Conservation (phyloP, 2,888 invertebrate species). For the Priocnemis perturbator region DNA sequence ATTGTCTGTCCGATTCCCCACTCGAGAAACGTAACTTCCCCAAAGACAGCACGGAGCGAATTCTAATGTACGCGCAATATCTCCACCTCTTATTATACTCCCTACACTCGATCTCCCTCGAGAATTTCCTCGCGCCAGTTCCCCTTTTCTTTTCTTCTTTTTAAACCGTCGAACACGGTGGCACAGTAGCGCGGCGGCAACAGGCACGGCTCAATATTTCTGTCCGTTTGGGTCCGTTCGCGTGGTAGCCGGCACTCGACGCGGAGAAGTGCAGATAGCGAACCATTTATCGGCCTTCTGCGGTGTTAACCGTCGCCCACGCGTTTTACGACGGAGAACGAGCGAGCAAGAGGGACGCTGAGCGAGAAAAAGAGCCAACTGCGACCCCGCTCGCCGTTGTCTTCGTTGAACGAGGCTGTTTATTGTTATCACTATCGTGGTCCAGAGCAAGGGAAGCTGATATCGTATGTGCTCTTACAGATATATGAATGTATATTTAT, state of each 20-base stretch:
- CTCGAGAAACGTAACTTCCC: too few species aligned
- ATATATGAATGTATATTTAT: too few species aligned
- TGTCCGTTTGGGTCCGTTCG: constrained; percentile 29
- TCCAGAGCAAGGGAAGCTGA: constrained; percentile 65
- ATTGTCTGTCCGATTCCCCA: too few species aligned
- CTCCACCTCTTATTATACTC: too few species aligned
- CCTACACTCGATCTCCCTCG: too few species aligned
- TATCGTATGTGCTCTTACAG: constrained; percentile 33
- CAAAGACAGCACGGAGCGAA: too few species aligned
- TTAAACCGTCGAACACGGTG: constrained; percentile 12
- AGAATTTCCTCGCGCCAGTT: too few species aligned
- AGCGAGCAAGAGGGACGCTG: not conserved
- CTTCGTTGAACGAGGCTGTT: constrained; percentile 51
- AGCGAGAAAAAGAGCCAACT: not conserved
- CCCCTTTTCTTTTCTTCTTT: not conserved
- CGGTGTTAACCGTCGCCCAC: constrained; percentile 71
- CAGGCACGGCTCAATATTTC: constrained; percentile 40
- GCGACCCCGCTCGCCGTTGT: not conserved
- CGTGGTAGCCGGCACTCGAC: constrained; percentile 54
- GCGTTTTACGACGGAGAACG: constrained; percentile 34
- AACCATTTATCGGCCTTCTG: constrained; percentile 60
- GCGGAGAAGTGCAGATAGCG: constrained; percentile 68
- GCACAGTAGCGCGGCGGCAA: constrained; percentile 46
- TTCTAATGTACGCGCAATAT: too few species aligned
- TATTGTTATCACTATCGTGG: constrained; percentile 67